Evolutionary conservation across 2,797 vertebrate species (phyloP).

Genomic region (Pipistrellus kuhlii): DNA sequence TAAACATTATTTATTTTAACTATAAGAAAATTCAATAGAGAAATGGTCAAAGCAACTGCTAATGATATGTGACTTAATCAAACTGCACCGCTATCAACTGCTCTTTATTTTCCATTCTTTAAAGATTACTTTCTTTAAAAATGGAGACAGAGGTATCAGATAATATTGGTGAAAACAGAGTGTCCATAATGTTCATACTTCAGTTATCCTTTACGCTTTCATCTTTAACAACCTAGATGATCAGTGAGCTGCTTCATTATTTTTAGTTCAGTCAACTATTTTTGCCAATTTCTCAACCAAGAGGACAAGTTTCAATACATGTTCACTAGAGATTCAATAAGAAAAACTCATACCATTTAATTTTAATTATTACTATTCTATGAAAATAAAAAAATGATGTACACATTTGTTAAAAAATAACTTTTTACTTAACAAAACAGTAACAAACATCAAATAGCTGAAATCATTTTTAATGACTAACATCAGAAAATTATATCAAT

Average conservation of each 20-base stretch:
- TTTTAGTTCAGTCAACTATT: slow-evolving; percentile 28
- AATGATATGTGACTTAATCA: neutral
- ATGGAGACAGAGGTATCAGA: neutral
- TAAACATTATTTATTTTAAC: neutral
- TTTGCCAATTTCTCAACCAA: slow-evolving; percentile 30
- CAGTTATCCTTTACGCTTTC: neutral
- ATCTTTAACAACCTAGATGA: neutral
- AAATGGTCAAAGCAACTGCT: neutral
- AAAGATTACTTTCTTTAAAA: neutral
- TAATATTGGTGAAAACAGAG: neutral
- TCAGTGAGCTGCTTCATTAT: neutral
- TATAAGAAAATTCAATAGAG: neutral
- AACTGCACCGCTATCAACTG: neutral
- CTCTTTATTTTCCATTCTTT: neutral
- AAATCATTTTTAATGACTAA: slow-evolving; percentile 51
- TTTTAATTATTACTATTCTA: slow-evolving; percentile 22
- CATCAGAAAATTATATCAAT: neutral
- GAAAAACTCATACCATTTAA: neutral
- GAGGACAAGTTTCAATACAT: neutral
- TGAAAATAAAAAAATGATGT: slow-evolving; percentile 3
- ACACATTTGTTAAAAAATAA: slow-evolving; percentile 25
- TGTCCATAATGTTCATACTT: neutral
- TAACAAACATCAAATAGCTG: neutral
- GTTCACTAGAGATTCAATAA: slow-evolving; percentile 38
- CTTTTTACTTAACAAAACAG: neutral